Evolutionary conservation across 1,140 invertebrate genomes (phyloP), one percentile per base, ranked within the genome.

Genomic region (Leptinotarsa defecta): DNA sequence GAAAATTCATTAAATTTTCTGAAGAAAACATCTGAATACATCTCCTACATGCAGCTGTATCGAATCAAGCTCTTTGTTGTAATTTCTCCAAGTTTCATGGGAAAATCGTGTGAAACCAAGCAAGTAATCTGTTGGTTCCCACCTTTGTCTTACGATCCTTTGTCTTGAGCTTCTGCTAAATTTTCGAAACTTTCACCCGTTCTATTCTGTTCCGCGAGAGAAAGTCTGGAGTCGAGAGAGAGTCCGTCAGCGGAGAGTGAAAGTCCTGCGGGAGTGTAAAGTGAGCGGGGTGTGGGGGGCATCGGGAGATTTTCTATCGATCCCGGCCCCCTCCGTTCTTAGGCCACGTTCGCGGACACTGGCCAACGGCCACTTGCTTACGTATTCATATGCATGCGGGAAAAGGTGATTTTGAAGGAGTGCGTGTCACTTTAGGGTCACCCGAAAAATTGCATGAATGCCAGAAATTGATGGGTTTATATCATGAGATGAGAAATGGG

Each of bases 201-300:
- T n/a, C 67, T 68, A 68, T 43, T n/a, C 19, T n/a, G 43, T 34
- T 48, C 49, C 22, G 74, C 62, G 74, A 74, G 81, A 80, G 81
- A 82, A 82, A 82, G 81, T 82, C 81, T 78, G 76, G 80, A 71
- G 24, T 57, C n/a, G 22, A 19, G 70, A 78, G 80, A 62, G 70
- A 80, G 80, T 81, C 77, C 77, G 80, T 71, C 67, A 73, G 70
- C 74, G 77, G 80, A 82, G 77, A 82, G 80, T 81, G 81, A 82
- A 82, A 82, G 81, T 82, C 81, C 81, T 82, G 77, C 78, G 81
- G 81, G 81, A 81, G 77, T 79, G 81, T 78, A 79, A 80, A 80
- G 81, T 82, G 78, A 80, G 78, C 81, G 79, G 77, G 80, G 77
- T 65, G 75, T 20, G 49, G 72, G 76, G 75, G 74, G 72, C 72